Evolutionary conservation across 1,140 invertebrate genomes (phyloP), one percentile per base, ranked within the genome.

Genomic region (Acromyrmex heyeri): DNA sequence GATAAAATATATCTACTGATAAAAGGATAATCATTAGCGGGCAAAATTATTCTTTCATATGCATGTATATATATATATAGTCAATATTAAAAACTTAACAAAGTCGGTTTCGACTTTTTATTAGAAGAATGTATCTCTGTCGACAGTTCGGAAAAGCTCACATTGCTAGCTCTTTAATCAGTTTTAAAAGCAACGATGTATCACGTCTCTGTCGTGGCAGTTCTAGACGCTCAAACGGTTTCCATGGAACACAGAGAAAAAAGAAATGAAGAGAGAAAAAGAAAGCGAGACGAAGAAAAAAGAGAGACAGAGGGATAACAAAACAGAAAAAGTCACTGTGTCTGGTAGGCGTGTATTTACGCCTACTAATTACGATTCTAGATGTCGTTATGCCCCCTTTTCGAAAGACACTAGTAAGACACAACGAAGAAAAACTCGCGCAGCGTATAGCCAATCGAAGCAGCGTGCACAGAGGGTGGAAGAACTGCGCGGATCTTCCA

Each of bases 361-460:
- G 94, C 95, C 95, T 95, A 95, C 94, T 95, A 95, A 95, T 95
- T 95, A 95, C 92, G 90, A 93, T 93, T 93, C 90, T 92, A 91
- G 91, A 94, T 89, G 92, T 93, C 89, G 91, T 92, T 93, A 92
- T 91, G 91, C 62, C 38, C 69, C 69, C 57, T 30, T 48, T 64
- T 72, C 62, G 76, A 75, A 79, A 30, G 34, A 79, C 86, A 77
- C 87, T 78, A 53, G 75, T 76, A 89, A 48, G 69, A 44, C 55
- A 88, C 88, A 89, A 91, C 70, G 86, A 24, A 93, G 93, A 95
- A 93, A 95, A 94, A 94, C 90, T 88, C 81, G 92, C 91, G 87
- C 86, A 2, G 34, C 30, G 55, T 93, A 93, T 92, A 92, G 86
- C 93, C 93, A 93, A 95, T 95, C 94, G 93, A 94, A 94, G 77